phyloP scores from a whole-genome alignment of 2,888 invertebrate genomes.

The Diaperis boleti region DNA sequence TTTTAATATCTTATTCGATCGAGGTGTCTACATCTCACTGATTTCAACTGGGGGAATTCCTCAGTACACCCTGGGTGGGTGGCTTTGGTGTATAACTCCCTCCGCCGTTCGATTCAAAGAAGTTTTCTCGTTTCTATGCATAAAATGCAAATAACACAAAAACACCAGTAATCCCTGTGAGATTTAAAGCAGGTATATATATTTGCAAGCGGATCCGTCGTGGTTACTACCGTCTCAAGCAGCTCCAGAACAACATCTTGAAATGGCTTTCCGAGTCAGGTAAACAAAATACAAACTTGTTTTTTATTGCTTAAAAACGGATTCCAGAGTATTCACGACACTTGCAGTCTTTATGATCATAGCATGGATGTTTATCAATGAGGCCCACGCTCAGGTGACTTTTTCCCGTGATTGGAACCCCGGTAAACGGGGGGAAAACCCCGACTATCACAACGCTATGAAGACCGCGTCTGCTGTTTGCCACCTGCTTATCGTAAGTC shows the following conservation, averaged over 20 bases:
- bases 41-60: too few relatives aligned
- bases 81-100: constrained; percentile 22
- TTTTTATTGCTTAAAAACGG: constrained; percentile 2
- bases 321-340: constrained; percentile 20
- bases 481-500: constrained; percentile 57
- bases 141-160: constrained; percentile 42
- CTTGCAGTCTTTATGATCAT: constrained; percentile 34
- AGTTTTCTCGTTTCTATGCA: constrained; percentile 34
- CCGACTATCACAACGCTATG: constrained; percentile 50
- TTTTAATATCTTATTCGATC: too few relatives aligned
- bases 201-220: background rate
- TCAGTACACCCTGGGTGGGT: too few relatives aligned
- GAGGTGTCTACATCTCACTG: too few relatives aligned
- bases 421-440: constrained; percentile 57
- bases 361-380: constrained; percentile 36
- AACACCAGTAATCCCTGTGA: constrained; percentile 31
- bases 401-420: constrained; percentile 62
- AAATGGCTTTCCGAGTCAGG: constrained; percentile 30
- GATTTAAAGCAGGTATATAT: constrained; percentile 24
- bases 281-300: constrained; percentile 1
- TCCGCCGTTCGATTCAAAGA: constrained; percentile 30
- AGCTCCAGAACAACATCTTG: constrained; percentile 16
- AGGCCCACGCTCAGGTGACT: constrained; percentile 57
- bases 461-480: constrained; percentile 56
- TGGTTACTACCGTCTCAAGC: constrained; percentile 4